A percentile compares a stretch with the other conserved stretches of the same genome.
phyloP scores from a whole-genome alignment of 2,113 vertebrate genomes.

The Lophochroa leadbeateri region DNA sequence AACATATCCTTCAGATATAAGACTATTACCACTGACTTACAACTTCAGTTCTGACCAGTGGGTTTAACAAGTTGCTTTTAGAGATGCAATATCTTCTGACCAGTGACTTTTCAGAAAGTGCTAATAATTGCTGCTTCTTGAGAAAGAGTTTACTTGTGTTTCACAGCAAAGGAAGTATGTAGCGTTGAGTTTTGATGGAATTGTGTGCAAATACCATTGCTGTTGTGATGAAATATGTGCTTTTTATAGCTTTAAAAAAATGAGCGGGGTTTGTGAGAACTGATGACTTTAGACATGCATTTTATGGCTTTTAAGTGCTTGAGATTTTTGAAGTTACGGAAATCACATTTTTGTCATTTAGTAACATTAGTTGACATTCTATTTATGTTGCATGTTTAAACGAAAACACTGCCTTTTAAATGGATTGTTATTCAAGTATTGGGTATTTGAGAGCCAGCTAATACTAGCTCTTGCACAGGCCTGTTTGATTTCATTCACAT shows the following conservation, averaged over 20 bases:
- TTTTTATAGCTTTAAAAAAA: slow-evolving; percentile 1
- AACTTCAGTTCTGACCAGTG: neutral
- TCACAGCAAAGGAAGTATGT: neutral
- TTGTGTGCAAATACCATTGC: neutral
- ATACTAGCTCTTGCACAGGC: neutral
- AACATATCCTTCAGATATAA: neutral
- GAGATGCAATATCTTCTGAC: neutral
- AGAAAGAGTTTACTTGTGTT: neutral
- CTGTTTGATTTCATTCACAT: neutral
- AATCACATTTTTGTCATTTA: neutral
- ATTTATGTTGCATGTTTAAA: neutral
- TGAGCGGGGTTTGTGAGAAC: neutral
- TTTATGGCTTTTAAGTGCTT: neutral
- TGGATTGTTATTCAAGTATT: neutral
- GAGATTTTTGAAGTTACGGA: neutral
- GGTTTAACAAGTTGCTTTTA: neutral
- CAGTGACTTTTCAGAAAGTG: neutral
- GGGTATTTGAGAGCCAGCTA: neutral
- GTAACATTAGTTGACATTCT: neutral
- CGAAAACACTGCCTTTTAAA: neutral
- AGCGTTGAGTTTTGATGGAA: neutral
- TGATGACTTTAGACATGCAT: neutral
- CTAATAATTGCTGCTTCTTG: neutral
- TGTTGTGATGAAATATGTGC: neutral
- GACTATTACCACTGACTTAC: neutral